Evolutionary conservation across 2,797 vertebrate species (phyloP), one percentile per base, ranked within the genome.

Genomic region (Cercopithecus hamlyni): DNA sequence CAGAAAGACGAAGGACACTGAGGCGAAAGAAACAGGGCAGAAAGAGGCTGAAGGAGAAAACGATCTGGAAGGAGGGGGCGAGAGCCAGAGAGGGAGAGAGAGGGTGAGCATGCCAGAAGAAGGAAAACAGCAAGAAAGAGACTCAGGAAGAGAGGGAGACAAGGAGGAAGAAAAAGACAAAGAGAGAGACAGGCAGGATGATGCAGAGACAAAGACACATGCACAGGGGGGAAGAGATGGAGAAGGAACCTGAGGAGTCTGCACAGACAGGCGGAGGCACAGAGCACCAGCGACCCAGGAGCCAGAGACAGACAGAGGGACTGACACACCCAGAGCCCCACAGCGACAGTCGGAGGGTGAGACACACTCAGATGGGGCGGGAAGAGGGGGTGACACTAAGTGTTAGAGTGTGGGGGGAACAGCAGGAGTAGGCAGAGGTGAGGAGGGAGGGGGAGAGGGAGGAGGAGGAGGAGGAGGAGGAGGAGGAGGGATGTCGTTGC

Each of bases 191-290:
- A 85, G 77, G 92, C 91, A 96, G 94, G 81, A 88, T 43, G 73
- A 93, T 94, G 90, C 83, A 96, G 82, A 97, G 95, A 96, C 94
- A 97, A 94, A 97, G 97, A 83, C 57, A 94, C 39, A 85, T 57
- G 88, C 20, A 84, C 30, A 61, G 36, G 3, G 76, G 41, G n/a
- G 30, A 67, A 64, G 64, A 77, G 84, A 75, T 73, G 83, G 92
- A 82, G 75, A 88, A 77, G 48, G 93, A 61, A 86, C 67, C 39
- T 86, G 75, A 95, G 96, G 75, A 89, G 83, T 83, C 70, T 87
- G 86, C 70, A 45, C 76, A 84, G 95, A 80, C 95, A 43, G 96
- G 92, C 87, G 92, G 86, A 88, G 81, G 80, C 93, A 58, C 77
- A 82, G 52, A 82, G 50, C 52, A 81, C 22, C 55, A 86, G 93